phyloP scores from a whole-genome alignment of 2,113 vertebrate genomes.

The Oplegnathus fasciatus region DNA sequence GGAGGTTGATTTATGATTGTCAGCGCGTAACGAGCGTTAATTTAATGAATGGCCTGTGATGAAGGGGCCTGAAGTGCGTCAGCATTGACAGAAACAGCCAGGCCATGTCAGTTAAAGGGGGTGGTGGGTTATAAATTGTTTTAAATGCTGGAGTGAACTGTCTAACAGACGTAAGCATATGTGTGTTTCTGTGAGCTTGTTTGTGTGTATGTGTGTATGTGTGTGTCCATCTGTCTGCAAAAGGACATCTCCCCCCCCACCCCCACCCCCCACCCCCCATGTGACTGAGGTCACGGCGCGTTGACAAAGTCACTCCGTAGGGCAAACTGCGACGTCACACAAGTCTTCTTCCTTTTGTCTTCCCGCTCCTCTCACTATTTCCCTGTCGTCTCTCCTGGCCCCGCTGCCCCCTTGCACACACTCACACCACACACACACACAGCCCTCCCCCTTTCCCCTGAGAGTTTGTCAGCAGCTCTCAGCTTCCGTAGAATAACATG shows the following conservation, averaged over 20 bases:
- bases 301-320: conserved; percentile 61
- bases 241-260: conserved; percentile 62
- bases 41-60: conserved; percentile 77
- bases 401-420: conserved; percentile 25
- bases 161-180: conserved; percentile 74
- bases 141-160: conserved; percentile 61
- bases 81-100: conserved; percentile 72
- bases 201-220: conserved; percentile 37
- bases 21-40: conserved; percentile 74
- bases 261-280: conserved; percentile 38
- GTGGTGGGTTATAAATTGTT: conserved; percentile 74
- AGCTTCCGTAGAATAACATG: conserved; percentile 82
- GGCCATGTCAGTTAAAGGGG: conserved; percentile 68
- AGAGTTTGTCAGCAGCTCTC: conserved; percentile 80
- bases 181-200: conserved; percentile 49
- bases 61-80: conserved; percentile 79
- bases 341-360: conserved; percentile 74
- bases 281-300: conserved; percentile 64
- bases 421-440: conserved; percentile 22
- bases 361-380: conserved; percentile 59
- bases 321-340: conserved; percentile 67
- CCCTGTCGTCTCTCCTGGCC: conserved; percentile 33
- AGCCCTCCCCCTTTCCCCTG: conserved; percentile 54
- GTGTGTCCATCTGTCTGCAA: conserved; percentile 61
- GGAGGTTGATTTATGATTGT: conserved; percentile 77